Evolutionary conservation across 2,113 vertebrate genomes (phyloP).

Genomic region (Pedetes capensis): DNA sequence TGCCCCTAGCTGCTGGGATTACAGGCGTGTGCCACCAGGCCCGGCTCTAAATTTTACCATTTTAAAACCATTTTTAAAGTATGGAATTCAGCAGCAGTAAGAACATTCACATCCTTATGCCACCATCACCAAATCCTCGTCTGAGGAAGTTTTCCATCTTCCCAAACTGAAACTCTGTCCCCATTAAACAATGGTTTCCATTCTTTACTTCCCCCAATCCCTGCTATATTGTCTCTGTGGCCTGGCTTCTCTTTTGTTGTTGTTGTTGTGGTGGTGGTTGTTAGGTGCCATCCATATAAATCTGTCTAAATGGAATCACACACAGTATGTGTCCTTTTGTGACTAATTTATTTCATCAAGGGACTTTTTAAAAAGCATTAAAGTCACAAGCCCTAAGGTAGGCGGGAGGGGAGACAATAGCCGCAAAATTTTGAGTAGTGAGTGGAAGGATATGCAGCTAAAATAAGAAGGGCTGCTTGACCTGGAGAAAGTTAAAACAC

Average conservation of each 20-base stretch:
- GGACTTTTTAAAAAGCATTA: not conserved
- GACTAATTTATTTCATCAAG: not conserved
- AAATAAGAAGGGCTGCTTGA: not conserved
- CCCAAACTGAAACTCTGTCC: not conserved
- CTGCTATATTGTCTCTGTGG: not conserved
- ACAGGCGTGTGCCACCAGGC: no score
- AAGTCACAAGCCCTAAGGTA: not conserved
- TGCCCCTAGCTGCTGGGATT: no score
- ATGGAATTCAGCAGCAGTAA: not conserved
- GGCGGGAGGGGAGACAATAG: not conserved
- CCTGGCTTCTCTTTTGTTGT: not conserved
- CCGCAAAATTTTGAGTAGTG: not conserved
- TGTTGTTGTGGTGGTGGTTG: no score
- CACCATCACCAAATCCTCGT: not conserved
- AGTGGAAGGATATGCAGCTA: not conserved
- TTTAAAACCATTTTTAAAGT: not conserved
- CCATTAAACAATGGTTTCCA: not conserved
- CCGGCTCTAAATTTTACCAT: no score
- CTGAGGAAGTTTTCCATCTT: not conserved
- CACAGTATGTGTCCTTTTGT: not conserved
- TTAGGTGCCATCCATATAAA: no score
- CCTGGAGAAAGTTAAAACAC: not conserved
- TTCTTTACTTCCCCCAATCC: not conserved
- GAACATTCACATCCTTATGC: not conserved
- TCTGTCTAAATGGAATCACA: not conserved